Conservation (phyloP, 2,113 vertebrate species). For the Trichechus manatus region DNA sequence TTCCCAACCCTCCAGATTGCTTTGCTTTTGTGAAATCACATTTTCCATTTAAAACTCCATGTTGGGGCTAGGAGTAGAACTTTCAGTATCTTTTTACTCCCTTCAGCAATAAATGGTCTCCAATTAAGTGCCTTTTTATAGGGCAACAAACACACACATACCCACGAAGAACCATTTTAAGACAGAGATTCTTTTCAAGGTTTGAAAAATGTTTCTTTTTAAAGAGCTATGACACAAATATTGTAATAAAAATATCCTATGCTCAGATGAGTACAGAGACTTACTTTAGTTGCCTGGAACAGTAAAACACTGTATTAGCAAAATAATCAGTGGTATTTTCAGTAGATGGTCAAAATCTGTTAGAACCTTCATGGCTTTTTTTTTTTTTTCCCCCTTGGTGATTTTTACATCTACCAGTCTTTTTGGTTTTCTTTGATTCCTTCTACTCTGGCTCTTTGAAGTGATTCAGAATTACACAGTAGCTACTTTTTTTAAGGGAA, state of each 20-base stretch:
- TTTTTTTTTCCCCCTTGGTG: neutral
- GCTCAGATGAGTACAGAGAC: slow-evolving; percentile 80
- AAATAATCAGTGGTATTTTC: slow-evolving; percentile 82
- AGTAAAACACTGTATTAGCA: slow-evolving; percentile 77
- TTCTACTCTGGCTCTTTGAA: slow-evolving; percentile 83
- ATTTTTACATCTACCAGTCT: slow-evolving; percentile 70
- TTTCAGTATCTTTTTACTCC: slow-evolving; percentile 37
- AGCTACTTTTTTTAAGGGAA: slow-evolving; percentile 77
- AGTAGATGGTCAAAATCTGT: slow-evolving; percentile 78
- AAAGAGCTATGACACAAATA: slow-evolving; percentile 75
- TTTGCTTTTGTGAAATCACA: slow-evolving; percentile 48
- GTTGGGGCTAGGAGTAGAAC: neutral
- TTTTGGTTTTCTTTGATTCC: slow-evolving; percentile 78
- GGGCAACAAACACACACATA: slow-evolving; percentile 58
- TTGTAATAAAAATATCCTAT: slow-evolving; percentile 83
- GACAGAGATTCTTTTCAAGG: slow-evolving; percentile 76
- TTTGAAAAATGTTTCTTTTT: slow-evolving; percentile 80
- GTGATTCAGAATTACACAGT: slow-evolving; percentile 85
- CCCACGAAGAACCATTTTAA: slow-evolving; percentile 60
- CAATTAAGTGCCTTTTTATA: slow-evolving; percentile 78
- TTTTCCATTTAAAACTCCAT: slow-evolving; percentile 46
- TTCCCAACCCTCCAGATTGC: slow-evolving; percentile 1
- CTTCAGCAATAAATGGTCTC: slow-evolving; percentile 67
- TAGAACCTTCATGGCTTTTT: slow-evolving; percentile 71
- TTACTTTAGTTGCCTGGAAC: slow-evolving; percentile 72